Conservation (phyloP, 2,888 invertebrate species). For the Acanthococcus lagerstroemiae region DNA sequence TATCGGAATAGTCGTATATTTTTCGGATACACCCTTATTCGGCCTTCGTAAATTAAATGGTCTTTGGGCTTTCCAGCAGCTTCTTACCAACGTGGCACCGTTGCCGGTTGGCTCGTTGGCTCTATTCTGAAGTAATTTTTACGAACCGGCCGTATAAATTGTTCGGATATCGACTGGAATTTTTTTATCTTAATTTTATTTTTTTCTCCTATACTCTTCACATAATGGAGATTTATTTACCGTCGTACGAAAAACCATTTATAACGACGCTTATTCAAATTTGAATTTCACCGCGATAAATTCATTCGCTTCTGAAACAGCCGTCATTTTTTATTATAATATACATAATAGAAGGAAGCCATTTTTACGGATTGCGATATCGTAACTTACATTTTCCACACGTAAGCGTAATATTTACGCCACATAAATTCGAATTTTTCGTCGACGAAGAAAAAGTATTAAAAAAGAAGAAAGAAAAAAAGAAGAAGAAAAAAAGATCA, state of each 20-base stretch:
- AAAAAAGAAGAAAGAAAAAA: not conserved
- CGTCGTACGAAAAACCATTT: not conserved
- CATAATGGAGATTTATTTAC: not conserved
- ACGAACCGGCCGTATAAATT: too few species aligned
- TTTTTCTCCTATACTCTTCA: too few species aligned
- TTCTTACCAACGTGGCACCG: too few species aligned
- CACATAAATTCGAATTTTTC: constrained; percentile 19
- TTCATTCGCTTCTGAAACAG: constrained; percentile 21
- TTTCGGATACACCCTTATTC: too few species aligned
- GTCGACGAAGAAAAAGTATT: not conserved
- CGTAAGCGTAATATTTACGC: constrained; percentile 10
- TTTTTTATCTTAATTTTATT: too few species aligned
- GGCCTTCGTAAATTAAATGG: too few species aligned
- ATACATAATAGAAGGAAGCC: constrained; percentile 10
- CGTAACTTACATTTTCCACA: constrained; percentile 21
- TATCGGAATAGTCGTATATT: too few species aligned
- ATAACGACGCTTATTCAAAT: constrained; percentile 5
- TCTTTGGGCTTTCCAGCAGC: too few species aligned
- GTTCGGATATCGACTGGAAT: too few species aligned
- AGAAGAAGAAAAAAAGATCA: too few species aligned
- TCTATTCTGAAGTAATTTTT: too few species aligned
- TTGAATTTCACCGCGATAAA: constrained; percentile 22
- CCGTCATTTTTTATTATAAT: constrained; percentile 23
- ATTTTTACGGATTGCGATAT: constrained; percentile 10
- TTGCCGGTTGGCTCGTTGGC: too few species aligned